These are phyloP conservation scores for Orchestia grillus DNA, from an alignment of 1,140 invertebrate genomes.

Conservation along the genomic window DNA sequence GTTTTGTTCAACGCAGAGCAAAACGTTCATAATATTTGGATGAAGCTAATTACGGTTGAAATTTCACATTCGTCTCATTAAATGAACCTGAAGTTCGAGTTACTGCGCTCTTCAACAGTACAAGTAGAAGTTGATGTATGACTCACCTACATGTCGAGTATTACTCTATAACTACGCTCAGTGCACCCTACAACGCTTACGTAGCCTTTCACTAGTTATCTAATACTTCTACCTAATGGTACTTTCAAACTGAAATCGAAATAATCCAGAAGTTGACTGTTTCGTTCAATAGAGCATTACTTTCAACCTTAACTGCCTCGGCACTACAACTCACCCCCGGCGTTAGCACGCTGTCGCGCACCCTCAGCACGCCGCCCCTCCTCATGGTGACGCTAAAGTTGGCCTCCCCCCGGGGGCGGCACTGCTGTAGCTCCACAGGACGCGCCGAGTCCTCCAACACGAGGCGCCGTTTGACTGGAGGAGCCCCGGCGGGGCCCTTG, in stretches of 20 bases:
- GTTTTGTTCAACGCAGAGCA: neutral
- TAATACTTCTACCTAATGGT: too few species aligned
- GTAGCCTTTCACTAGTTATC: too few species aligned
- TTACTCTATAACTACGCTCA: neutral
- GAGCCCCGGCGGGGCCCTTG: constrained; percentile 71
- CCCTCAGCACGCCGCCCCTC: constrained; percentile 87
- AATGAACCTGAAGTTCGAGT: too few species aligned
- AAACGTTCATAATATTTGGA: neutral
- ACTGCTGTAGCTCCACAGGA: constrained; percentile 89
- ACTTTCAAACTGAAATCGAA: too few species aligned
- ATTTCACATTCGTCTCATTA: too few species aligned
- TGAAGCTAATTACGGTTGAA: too few species aligned
- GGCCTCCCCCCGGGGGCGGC: constrained; percentile 87
- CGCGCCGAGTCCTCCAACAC: constrained; percentile 88
- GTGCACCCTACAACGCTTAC: constrained; percentile 58
- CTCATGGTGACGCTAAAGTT: constrained; percentile 86
- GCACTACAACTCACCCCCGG: constrained; percentile 73
- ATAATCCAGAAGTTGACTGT: too few species aligned
- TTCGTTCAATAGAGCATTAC: too few species aligned
- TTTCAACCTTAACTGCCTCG: too few species aligned
- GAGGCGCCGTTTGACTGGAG: constrained; percentile 80
- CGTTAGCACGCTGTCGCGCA: constrained; percentile 92
- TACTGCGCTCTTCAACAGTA: too few species aligned
- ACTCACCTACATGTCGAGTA: neutral
- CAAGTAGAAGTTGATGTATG: too few species aligned